Conservation (phyloP, 1,140 invertebrate species). For the Yoshiicerus persimilis region DNA sequence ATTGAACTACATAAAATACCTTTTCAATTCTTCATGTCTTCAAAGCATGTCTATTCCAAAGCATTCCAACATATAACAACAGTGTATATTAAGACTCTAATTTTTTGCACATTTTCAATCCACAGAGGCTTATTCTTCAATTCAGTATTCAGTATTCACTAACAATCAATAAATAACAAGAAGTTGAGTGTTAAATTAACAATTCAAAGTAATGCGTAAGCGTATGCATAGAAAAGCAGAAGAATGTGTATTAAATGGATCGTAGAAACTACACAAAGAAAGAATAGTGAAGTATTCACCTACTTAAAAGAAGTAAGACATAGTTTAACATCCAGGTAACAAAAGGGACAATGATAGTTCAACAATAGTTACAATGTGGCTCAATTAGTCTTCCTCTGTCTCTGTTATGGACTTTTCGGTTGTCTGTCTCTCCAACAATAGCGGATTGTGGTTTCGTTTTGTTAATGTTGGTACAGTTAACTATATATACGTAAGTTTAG, state of each 20-base stretch:
- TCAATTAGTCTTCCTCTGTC: slow-evolving; percentile 22
- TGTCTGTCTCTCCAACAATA: slow-evolving; percentile 1
- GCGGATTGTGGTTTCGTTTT: background rate
- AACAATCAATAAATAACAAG: background rate
- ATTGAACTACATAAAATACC: background rate
- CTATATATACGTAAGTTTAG: background rate
- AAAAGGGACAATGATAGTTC: background rate
- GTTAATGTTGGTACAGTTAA: background rate
- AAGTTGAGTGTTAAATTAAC: background rate
- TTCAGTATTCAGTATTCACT: background rate
- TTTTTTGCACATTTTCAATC: background rate
- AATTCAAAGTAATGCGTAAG: background rate
- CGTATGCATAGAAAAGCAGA: background rate
- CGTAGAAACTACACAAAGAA: too few relatives aligned
- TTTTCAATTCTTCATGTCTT: background rate
- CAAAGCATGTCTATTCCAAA: too few relatives aligned
- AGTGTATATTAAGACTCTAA: too few relatives aligned
- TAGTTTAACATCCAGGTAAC: background rate
- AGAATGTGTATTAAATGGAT: too few relatives aligned
- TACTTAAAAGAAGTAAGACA: background rate
- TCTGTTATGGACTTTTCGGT: background rate
- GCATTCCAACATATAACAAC: too few relatives aligned
- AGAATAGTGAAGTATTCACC: background rate
- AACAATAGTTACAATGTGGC: background rate
- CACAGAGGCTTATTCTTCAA: background rate